A percentile compares a stretch with the other conserved stretches of the same genome.
phyloP scores from a whole-genome alignment of 2,113 vertebrate species.

The Barnardius zonarius region DNA sequence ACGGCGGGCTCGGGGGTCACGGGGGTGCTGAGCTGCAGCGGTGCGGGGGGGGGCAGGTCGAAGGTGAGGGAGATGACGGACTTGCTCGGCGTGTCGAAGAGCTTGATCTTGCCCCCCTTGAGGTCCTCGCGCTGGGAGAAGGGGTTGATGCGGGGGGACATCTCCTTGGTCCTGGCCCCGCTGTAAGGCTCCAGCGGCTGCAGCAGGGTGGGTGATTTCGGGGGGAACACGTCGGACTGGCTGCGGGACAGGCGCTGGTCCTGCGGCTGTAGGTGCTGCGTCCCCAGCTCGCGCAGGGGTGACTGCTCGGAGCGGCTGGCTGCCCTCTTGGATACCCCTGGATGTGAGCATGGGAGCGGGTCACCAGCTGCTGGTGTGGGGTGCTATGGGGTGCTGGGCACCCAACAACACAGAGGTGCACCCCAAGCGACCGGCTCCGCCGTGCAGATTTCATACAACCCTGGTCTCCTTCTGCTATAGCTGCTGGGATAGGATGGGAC shows the following conservation, averaged over 20 bases:
- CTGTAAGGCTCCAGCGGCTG: background rate
- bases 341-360: background rate
- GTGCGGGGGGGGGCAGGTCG: slow-evolving; percentile 75
- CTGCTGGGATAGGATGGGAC: background rate
- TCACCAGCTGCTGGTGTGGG: background rate
- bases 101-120: slow-evolving; percentile 90
- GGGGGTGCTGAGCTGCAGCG: slow-evolving; percentile 60
- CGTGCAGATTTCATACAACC: background rate
- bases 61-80: slow-evolving; percentile 86
- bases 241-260: slow-evolving; percentile 83
- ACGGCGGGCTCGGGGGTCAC: slow-evolving; percentile 50
- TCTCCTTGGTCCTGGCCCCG: slow-evolving; percentile 63
- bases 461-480: background rate
- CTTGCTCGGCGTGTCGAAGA: slow-evolving; percentile 90
- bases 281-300: background rate
- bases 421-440: background rate
- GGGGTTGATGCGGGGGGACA: slow-evolving; percentile 82
- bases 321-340: background rate
- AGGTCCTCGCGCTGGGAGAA: slow-evolving; percentile 91
- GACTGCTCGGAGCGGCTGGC: background rate
- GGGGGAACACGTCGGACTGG: slow-evolving; percentile 83
- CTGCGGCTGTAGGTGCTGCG: background rate
- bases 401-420: accelerated
- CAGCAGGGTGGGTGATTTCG: slow-evolving; percentile 44
- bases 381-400: accelerated